Base-by-base conservation (phyloP, 2,113 vertebrate genomes). In the Neopipo cinnamomea region DNA sequence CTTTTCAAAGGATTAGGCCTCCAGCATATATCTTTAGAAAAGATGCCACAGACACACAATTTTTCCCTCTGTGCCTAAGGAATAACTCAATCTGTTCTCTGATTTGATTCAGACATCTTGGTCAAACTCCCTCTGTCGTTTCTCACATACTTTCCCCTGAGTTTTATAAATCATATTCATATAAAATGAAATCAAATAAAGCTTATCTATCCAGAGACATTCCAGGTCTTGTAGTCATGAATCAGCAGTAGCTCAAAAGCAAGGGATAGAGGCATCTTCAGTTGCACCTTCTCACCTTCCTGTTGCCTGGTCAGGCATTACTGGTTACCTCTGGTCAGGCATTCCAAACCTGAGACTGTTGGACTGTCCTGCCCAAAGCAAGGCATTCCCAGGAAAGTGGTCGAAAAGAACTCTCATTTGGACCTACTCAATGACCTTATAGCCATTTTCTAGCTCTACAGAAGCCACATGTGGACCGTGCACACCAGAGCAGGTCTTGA, bases 1-100 rank as follows among this genome's bases (percentile, higher is more conserved):
- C 44, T 89, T 55, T 66, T 87, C 49, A 35, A 53, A 89, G 27
- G 25, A 33, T 30, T 39, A 89, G 80, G 35, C 41, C 46, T 82
- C 25, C 74, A 76, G 62, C 20, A n/a, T 55, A 8, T 58, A 33
- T 80, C 67, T 82, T 73, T 63, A 4, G 12, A 88, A 70, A 23
- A 58, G 37, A 67, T 46, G 58, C 44, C 50, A 73, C 58, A 70
- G 59, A 76, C 41, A 55, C 5, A 41, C 8, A 31, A 5, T 76
- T 93, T 79, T 91, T 85, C 74, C 65, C 53, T 37, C 25, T 76
- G 25, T 79, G 87, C 77, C 71, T 73, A 18, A 79, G 62, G 71
- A 96, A 76, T 93, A 93, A 83, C 46, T 92, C 77, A 62, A 41
- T 89, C 56, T 89, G n/a, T 62, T 88, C 55, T 58, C 58, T 76